phyloP scores from a whole-genome alignment of 2,797 vertebrate genomes.

The Malurus leucopterus region DNA sequence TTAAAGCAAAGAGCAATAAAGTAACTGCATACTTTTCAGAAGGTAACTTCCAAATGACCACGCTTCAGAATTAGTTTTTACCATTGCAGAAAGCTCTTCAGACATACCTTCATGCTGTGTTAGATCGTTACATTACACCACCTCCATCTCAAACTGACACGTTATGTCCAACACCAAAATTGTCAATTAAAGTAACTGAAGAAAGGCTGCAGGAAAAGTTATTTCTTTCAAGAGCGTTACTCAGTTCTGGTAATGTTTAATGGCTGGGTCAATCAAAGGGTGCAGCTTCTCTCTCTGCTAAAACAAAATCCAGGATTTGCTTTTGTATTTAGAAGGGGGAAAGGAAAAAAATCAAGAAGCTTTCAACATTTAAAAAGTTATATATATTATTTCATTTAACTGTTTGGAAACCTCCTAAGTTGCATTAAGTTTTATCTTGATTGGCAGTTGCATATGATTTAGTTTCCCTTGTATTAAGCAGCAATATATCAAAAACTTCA shows the following conservation, averaged over 20 bases:
- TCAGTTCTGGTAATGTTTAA: neutral
- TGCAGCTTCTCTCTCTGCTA: neutral
- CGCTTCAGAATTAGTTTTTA: neutral
- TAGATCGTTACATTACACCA: neutral
- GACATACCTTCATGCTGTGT: neutral
- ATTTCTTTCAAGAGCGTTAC: neutral
- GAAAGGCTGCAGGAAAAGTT: neutral
- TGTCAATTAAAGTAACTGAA: neutral
- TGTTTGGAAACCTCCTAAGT: neutral
- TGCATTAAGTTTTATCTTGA: neutral
- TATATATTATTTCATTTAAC: neutral
- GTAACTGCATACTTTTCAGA: neutral
- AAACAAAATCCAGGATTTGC: neutral
- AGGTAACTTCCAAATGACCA: neutral
- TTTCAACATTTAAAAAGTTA: neutral
- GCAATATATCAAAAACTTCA: neutral
- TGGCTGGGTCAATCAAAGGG: neutral
- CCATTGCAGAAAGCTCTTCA: neutral
- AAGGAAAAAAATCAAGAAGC: neutral
- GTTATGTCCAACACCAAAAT: neutral
- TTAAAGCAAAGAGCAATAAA: neutral
- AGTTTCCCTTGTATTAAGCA: conserved; percentile 10
- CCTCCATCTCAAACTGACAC: neutral
- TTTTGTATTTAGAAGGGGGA: neutral
- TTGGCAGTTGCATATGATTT: neutral